These are phyloP conservation scores for Drosophila kurseongensis DNA, from an alignment of 1,140 invertebrate species.

Conservation along the genomic window DNA sequence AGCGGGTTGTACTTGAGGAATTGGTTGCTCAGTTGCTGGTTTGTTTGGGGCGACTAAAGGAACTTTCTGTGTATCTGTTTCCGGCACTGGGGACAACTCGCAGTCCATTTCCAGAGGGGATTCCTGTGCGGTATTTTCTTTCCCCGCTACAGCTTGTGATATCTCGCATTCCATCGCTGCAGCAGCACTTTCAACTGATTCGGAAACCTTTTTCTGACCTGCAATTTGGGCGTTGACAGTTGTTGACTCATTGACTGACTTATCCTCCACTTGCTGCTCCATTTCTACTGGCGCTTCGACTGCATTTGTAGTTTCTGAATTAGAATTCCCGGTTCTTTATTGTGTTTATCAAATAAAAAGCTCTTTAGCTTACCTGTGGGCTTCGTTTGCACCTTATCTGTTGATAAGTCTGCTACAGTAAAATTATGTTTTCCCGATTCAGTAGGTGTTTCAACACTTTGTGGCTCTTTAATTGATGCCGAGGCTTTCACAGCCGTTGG, in stretches of 20 bases:
- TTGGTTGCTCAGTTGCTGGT: too few species aligned
- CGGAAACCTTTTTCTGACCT: background rate
- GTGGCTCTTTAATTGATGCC: background rate
- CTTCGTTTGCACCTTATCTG: slow-evolving; percentile 31
- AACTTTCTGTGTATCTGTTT: background rate
- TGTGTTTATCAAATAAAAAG: slow-evolving; percentile 2
- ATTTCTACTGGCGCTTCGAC: background rate
- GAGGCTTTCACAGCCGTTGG: slow-evolving; percentile 16
- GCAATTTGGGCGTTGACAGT: background rate
- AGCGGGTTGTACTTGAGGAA: slow-evolving; percentile 8
- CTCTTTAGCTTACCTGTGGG: slow-evolving; percentile 35
- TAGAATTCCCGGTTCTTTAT: background rate
- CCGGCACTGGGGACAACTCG: background rate
- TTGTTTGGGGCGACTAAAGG: background rate
- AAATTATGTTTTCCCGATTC: background rate
- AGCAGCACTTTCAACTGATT: background rate
- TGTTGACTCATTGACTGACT: slow-evolving; percentile 1
- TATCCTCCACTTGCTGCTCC: background rate
- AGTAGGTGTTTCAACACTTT: background rate
- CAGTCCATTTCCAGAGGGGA: slow-evolving; percentile 27
- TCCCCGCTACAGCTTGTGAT: background rate
- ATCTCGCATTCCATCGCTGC: slow-evolving; percentile 21
- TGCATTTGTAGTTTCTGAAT: slow-evolving; percentile 7
- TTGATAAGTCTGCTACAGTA: background rate
- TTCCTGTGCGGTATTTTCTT: background rate